Evolutionary conservation across 1,140 invertebrate genomes (phyloP).

Genomic region (Drosophila parvula): DNA sequence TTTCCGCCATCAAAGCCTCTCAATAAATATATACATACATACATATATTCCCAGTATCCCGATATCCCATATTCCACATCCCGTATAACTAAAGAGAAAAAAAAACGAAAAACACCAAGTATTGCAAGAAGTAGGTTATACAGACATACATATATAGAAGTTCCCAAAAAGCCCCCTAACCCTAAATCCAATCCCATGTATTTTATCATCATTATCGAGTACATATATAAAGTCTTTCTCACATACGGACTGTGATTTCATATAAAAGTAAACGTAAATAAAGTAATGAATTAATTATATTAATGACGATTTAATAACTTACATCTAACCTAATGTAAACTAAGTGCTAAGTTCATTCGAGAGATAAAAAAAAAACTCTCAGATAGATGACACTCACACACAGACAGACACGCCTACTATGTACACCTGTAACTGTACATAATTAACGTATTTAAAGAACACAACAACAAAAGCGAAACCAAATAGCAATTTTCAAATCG

Average conservation of each 20-base stretch:
- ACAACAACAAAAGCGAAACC: constrained; percentile 18
- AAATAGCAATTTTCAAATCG: constrained; percentile 45
- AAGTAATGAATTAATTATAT: constrained; percentile 60
- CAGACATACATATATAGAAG: constrained; percentile 37
- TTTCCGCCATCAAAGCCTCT: constrained; percentile 23
- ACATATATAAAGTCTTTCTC: constrained; percentile 81
- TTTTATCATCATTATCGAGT: constrained; percentile 74
- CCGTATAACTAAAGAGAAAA: constrained; percentile 1
- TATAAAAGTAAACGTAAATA: constrained; percentile 57
- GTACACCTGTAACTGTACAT: constrained; percentile 21
- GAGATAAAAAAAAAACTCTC: constrained; percentile 12
- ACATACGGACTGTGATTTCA: constrained; percentile 84
- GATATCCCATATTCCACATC: constrained; percentile 14
- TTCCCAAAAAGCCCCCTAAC: neutral
- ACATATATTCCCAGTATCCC: constrained; percentile 11
- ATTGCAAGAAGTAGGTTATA: constrained; percentile 42
- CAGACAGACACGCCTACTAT: neutral
- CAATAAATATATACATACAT: constrained; percentile 19
- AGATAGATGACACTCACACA: constrained; percentile 1
- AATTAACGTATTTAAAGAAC: constrained; percentile 1
- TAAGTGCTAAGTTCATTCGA: constrained; percentile 38
- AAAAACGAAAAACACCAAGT: constrained; percentile 27
- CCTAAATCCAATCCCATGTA: constrained; percentile 34
- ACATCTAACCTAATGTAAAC: constrained; percentile 46
- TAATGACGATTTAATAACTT: constrained; percentile 43